These are phyloP conservation scores for Eulemur rubriventer DNA, from an alignment of 2,797 vertebrate genomes.

Conservation along the genomic window DNA sequence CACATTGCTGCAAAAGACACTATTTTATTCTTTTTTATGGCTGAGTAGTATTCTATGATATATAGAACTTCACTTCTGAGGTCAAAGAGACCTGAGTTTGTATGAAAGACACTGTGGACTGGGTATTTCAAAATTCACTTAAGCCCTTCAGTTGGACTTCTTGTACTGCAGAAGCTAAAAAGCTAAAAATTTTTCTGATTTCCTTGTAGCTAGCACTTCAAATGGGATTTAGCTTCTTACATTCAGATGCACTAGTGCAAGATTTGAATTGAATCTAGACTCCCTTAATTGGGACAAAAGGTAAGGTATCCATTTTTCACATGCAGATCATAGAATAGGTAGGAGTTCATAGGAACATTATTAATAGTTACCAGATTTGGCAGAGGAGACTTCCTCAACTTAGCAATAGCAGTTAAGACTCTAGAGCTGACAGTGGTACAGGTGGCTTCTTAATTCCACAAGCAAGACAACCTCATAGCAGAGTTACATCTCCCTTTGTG, in stretches of 20 bases:
- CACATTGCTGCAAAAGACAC: too few relatives aligned
- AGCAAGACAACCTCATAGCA: background rate
- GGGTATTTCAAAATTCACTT: background rate
- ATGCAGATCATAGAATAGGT: background rate
- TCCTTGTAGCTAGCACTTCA: background rate
- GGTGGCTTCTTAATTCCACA: background rate
- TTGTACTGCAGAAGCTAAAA: background rate
- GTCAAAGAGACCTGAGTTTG: background rate
- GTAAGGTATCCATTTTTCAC: background rate
- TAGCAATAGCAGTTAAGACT: background rate
- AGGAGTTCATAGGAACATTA: background rate
- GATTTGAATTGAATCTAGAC: conserved; percentile 12
- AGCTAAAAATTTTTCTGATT: background rate
- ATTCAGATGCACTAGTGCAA: background rate
- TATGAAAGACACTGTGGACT: background rate
- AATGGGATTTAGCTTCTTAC: background rate
- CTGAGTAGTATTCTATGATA: too few relatives aligned
- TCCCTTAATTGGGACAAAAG: background rate
- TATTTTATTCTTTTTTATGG: too few relatives aligned
- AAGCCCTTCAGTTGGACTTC: background rate
- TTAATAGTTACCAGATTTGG: background rate
- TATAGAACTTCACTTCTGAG: background rate
- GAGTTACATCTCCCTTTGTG: background rate
- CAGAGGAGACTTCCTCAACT: background rate
- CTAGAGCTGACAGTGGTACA: background rate